These are phyloP conservation scores for Watsonalla cultraria DNA, from an alignment of 2,888 invertebrate genomes.

Conservation along the genomic window DNA sequence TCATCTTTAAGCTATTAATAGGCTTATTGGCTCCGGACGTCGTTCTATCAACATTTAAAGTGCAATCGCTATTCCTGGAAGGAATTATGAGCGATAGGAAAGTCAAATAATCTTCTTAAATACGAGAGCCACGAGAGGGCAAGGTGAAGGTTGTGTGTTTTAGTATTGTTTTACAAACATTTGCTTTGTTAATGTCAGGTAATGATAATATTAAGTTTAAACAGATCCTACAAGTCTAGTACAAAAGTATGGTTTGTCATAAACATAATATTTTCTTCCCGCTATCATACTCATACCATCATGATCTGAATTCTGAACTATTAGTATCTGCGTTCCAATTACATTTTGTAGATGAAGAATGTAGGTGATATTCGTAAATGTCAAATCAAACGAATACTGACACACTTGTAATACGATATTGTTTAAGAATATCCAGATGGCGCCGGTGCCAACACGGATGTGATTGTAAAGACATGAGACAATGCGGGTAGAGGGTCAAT, in stretches of 20 bases:
- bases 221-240: too few relatives aligned
- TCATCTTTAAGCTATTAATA: not conserved
- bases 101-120: not conserved
- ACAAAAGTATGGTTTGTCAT: too few relatives aligned
- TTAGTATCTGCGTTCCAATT: too few relatives aligned
- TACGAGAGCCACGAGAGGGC: not conserved
- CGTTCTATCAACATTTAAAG: not conserved
- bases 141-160: not conserved
- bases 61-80: not conserved
- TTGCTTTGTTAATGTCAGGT: too few relatives aligned
- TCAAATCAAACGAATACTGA: not conserved
- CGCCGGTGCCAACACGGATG: slow-evolving; percentile 53
- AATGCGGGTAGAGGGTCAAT: slow-evolving; percentile 48
- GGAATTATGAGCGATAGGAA: not conserved
- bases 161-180: too few relatives aligned
- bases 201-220: too few relatives aligned
- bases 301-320: too few relatives aligned
- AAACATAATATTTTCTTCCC: too few relatives aligned
- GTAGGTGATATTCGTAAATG: not conserved
- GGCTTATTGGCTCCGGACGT: not conserved
- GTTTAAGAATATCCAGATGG: slow-evolving; percentile 6
- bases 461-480: slow-evolving; percentile 41
- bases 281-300: too few relatives aligned
- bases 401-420: not conserved
- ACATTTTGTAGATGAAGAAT: not conserved